Conservation (phyloP, 2,797 vertebrate species). For the Knipowitschia caucasica region DNA sequence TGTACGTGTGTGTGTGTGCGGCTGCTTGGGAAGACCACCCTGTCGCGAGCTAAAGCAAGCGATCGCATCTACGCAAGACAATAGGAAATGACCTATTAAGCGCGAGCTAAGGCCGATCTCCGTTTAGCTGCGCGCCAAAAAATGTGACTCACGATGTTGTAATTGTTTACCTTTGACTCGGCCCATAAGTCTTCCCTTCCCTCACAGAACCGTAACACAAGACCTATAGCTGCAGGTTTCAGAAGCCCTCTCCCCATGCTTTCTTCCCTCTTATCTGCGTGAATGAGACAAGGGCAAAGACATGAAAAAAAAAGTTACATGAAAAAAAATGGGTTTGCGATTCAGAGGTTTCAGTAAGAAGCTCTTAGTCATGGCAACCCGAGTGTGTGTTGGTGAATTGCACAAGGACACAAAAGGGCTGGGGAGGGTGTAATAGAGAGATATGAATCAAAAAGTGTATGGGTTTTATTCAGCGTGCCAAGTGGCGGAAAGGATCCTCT, state of each 20-base stretch:
- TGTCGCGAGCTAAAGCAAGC: conserved; percentile 56
- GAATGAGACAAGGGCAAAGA: conserved; percentile 64
- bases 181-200: conserved; percentile 64
- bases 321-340: conserved; percentile 34
- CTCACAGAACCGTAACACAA: conserved; percentile 60
- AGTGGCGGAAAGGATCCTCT: conserved; percentile 4
- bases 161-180: conserved; percentile 82
- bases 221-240: conserved; percentile 62
- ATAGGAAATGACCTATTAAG: conserved; percentile 78
- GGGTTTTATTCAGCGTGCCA: conserved; percentile 21
- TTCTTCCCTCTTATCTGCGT: conserved; percentile 29
- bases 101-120: conserved; percentile 66
- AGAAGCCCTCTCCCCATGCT: conserved; percentile 45
- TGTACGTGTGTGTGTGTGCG: neutral
- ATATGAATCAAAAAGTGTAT: conserved; percentile 27
- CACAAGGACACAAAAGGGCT: conserved; percentile 41
- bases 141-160: conserved; percentile 79
- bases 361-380: conserved; percentile 39
- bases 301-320: conserved; percentile 21
- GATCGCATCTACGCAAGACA: conserved; percentile 70
- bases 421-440: conserved; percentile 17
- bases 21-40: conserved; percentile 57
- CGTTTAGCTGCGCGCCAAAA: conserved; percentile 69
- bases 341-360: conserved; percentile 47
- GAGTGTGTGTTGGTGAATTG: conserved; percentile 36